These are phyloP conservation scores for Merluccius polli DNA, from an alignment of 2,797 vertebrate genomes.

Conservation along the genomic window DNA sequence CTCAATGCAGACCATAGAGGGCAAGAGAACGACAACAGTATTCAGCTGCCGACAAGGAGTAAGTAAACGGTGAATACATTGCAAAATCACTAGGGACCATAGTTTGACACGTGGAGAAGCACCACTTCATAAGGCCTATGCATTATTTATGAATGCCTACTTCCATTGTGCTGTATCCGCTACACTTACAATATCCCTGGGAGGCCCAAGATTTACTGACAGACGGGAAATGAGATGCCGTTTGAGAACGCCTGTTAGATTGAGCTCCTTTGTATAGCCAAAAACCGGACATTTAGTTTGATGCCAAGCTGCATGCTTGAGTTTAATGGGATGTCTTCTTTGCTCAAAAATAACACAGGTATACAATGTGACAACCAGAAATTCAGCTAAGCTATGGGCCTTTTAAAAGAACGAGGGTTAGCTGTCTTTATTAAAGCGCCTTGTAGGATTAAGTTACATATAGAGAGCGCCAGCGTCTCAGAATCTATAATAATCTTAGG, in stretches of 20 bases:
- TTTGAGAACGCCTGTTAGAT: constrained; percentile 14
- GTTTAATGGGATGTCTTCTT: not conserved
- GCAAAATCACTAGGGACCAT: not conserved
- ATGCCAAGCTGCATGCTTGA: not conserved
- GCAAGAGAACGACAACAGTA: constrained; percentile 10
- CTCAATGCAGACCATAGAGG: not conserved
- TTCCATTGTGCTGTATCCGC: constrained; percentile 29
- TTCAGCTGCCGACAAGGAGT: not conserved
- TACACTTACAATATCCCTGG: constrained; percentile 31
- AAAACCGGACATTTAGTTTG: not conserved
- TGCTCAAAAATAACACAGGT: not conserved
- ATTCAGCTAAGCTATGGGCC: not conserved
- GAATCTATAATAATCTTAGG: not conserved
- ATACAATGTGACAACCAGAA: not conserved
- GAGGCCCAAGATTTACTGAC: constrained; percentile 13
- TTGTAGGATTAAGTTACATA: not conserved
- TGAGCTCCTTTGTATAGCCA: constrained; percentile 6
- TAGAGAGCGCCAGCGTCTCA: not conserved
- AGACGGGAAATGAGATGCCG: constrained; percentile 20
- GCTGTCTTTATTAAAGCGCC: not conserved
- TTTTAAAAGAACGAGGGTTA: not conserved
- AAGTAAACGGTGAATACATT: not conserved
- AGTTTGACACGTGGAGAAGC: constrained; percentile 32
- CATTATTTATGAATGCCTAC: constrained; percentile 39
- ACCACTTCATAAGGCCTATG: constrained; percentile 49